A percentile compares a stretch with the other conserved stretches of the same genome.
These are phyloP conservation scores for Eidolon helvum DNA, from an alignment of 2,113 vertebrate species.

Conservation along the genomic window DNA sequence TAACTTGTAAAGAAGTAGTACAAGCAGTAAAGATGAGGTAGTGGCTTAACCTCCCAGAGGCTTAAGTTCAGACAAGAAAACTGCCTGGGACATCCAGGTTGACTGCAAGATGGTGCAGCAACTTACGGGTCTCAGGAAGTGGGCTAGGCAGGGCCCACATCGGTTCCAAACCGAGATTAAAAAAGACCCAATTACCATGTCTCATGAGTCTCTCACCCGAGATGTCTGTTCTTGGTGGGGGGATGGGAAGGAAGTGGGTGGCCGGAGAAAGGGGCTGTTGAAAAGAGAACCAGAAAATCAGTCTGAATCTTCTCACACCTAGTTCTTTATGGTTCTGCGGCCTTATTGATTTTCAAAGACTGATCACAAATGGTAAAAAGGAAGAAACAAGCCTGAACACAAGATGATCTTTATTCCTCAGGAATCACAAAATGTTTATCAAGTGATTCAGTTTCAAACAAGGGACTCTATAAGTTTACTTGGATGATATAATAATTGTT, in stretches of 20 bases:
- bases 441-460: not conserved
- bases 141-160: fast-evolving
- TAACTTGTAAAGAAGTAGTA: not conserved
- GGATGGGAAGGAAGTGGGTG: not conserved
- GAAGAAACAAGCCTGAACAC: not conserved
- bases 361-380: not conserved
- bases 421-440: not conserved
- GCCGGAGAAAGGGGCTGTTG: not conserved
- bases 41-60: not conserved
- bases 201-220: not conserved
- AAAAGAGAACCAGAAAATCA: not conserved
- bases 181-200: not conserved
- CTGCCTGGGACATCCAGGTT: not conserved
- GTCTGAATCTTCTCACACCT: not conserved
- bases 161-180: not conserved
- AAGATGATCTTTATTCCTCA: not conserved
- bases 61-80: not conserved
- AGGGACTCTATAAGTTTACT: not conserved
- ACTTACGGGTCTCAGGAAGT: not conserved
- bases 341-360: not conserved
- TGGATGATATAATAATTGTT: not conserved
- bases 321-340: not conserved
- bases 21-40: not conserved
- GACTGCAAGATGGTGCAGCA: not conserved
- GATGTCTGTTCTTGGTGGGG: not conserved